These are phyloP conservation scores for Apotomis betuletana DNA, from an alignment of 2,888 invertebrate species.

Conservation along the genomic window DNA sequence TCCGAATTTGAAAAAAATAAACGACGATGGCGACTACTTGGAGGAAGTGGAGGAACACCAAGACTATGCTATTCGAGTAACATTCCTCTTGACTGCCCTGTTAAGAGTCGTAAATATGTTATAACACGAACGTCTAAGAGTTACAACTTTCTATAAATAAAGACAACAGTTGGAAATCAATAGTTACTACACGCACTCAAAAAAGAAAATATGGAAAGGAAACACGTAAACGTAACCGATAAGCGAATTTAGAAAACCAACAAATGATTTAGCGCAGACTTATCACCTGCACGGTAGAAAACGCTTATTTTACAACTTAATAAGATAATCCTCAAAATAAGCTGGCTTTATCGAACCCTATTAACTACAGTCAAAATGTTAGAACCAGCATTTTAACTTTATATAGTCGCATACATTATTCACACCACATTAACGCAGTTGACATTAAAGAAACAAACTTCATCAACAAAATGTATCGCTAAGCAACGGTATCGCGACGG, in stretches of 20 bases:
- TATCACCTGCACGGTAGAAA: constrained; percentile 8
- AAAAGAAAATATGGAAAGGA: constrained; percentile 32
- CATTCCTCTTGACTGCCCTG: neutral
- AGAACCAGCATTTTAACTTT: constrained; percentile 8
- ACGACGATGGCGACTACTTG: no score
- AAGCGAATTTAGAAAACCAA: constrained; percentile 33
- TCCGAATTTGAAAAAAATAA: no score
- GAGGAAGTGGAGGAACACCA: no score
- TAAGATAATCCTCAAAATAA: constrained; percentile 26
- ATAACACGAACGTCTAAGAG: constrained; percentile 12
- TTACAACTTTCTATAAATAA: constrained; percentile 30
- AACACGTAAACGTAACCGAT: constrained; percentile 35
- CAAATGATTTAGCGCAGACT: constrained; percentile 26
- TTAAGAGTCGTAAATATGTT: constrained; percentile 16
- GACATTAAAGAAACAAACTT: no score
- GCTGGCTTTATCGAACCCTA: constrained; percentile 11
- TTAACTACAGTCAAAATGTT: constrained; percentile 5
- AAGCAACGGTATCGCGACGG: no score
- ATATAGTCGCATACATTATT: neutral
- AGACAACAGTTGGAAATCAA: constrained; percentile 32
- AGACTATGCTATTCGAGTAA: no score
- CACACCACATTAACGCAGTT: no score
- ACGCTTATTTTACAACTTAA: constrained; percentile 19
- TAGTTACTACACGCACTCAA: neutral
- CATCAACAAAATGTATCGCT: no score